Conservation (phyloP, 2,113 vertebrate genomes). For the Azemiops feae region DNA sequence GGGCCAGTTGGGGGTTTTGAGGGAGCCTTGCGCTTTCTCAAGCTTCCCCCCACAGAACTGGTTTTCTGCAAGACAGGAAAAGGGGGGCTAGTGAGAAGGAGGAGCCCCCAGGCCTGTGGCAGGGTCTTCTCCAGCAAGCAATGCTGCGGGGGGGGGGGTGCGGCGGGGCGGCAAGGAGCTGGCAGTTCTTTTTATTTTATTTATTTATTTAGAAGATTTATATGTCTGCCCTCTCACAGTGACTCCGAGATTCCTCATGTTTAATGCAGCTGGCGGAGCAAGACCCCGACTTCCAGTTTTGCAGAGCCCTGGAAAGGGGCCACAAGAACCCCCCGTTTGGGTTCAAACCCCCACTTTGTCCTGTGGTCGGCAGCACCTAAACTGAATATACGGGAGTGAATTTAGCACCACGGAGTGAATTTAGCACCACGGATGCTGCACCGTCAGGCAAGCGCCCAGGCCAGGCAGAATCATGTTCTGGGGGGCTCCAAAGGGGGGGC, state of each 20-base stretch:
- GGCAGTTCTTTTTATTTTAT: not conserved
- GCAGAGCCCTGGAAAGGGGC: not conserved
- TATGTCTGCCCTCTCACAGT: too few relatives aligned
- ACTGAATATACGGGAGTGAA: not conserved
- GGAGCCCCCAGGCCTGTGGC: too few relatives aligned
- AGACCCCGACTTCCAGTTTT: not conserved
- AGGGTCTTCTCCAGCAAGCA: not conserved
- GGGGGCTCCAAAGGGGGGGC: not conserved
- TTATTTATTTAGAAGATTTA: too few relatives aligned
- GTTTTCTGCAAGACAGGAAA: constrained; percentile 71
- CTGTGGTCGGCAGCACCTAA: not conserved
- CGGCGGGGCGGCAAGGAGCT: not conserved
- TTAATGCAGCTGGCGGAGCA: not conserved
- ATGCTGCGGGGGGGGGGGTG: not conserved
- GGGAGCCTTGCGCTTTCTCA: constrained; percentile 79
- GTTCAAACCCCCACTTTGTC: not conserved
- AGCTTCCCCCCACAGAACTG: constrained; percentile 88
- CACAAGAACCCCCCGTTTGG: not conserved
- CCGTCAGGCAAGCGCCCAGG: not conserved
- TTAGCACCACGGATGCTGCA: not conserved
- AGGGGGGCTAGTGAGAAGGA: not conserved
- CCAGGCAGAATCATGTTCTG: not conserved
- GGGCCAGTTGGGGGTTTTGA: constrained; percentile 90
- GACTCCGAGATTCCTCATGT: not conserved
- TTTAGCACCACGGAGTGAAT: not conserved